These are phyloP conservation scores for Sebastes kiyomatsui DNA, from an alignment of 2,797 vertebrate species.

Conservation along the genomic window DNA sequence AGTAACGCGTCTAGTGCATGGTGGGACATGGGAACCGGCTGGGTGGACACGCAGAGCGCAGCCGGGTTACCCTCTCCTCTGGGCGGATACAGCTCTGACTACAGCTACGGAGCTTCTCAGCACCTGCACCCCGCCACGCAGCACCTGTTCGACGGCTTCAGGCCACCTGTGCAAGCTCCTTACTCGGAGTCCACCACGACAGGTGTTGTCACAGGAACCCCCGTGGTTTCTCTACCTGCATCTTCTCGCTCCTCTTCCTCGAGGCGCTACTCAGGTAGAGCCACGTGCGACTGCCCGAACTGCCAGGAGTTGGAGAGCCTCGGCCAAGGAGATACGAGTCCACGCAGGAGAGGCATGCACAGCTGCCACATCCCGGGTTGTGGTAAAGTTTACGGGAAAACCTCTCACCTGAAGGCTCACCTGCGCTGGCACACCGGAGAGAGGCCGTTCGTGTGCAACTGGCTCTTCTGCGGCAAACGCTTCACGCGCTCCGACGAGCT, in stretches of 20 bases:
- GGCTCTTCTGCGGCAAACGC: constrained; percentile 94
- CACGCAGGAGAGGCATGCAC: constrained; percentile 88
- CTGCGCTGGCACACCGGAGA: constrained; percentile 95
- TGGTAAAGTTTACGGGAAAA: constrained; percentile 93
- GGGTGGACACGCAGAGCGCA: constrained; percentile 91
- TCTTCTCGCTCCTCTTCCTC: constrained; percentile 79
- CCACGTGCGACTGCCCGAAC: constrained; percentile 93
- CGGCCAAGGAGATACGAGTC: constrained; percentile 86
- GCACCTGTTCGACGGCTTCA: constrained; percentile 94
- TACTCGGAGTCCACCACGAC: constrained; percentile 86
- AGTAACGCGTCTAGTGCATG: constrained; percentile 84
- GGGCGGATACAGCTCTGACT: constrained; percentile 90
- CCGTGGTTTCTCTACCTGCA: constrained; percentile 74
- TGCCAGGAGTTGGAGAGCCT: constrained; percentile 90
- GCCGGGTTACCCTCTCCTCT: constrained; percentile 87
- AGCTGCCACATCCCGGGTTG: constrained; percentile 93
- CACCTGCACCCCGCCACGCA: constrained; percentile 89
- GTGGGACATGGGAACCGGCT: constrained; percentile 92
- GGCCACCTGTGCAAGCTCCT: constrained; percentile 86
- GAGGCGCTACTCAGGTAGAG: constrained; percentile 86
- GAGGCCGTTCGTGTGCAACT: constrained; percentile 93
- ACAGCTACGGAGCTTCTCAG: constrained; percentile 85
- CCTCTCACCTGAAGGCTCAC: constrained; percentile 92
- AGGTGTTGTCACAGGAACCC: constrained; percentile 76
- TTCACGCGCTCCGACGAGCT: constrained; percentile 95